These are phyloP conservation scores for Solea senegalensis DNA, from an alignment of 2,113 vertebrate genomes.

Conservation along the genomic window DNA sequence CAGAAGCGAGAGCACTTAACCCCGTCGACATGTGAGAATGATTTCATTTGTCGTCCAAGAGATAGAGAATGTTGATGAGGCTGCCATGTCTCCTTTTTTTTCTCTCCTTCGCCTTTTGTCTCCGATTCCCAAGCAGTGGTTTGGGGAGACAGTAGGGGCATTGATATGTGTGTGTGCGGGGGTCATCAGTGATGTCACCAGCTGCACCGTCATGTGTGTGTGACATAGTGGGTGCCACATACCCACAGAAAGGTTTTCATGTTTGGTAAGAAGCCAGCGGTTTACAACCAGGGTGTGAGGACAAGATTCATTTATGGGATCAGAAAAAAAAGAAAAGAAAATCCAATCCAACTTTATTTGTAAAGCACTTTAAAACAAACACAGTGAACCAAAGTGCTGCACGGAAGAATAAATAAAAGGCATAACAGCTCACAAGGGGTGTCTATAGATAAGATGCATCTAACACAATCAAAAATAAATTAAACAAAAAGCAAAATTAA, in stretches of 20 bases:
- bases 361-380: too few species aligned
- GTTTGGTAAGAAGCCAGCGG: slow-evolving; percentile 15
- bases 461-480: too few species aligned
- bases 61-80: slow-evolving; percentile 54
- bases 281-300: too few species aligned
- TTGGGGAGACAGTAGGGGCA: slow-evolving; percentile 68
- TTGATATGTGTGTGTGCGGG: slow-evolving; percentile 68
- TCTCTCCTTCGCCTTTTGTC: slow-evolving; percentile 67
- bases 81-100: slow-evolving; percentile 48
- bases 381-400: too few species aligned
- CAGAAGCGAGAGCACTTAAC: slow-evolving; percentile 3
- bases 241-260: slow-evolving; percentile 48
- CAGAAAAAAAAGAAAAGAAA: too few species aligned
- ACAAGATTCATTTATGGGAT: too few species aligned
- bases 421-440: too few species aligned
- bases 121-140: slow-evolving; percentile 59
- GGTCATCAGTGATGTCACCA: slow-evolving; percentile 79
- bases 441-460: too few species aligned
- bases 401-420: too few species aligned
- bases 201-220: slow-evolving; percentile 75
- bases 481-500: too few species aligned
- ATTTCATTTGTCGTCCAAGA: slow-evolving; percentile 43
- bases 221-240: slow-evolving; percentile 72
- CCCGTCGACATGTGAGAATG: slow-evolving; percentile 18
- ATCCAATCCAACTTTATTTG: too few species aligned